Evolutionary conservation across 2,888 invertebrate genomes (phyloP), one percentile per base, ranked within the genome.

Genomic region (Caenorhabditis panamensis): DNA sequence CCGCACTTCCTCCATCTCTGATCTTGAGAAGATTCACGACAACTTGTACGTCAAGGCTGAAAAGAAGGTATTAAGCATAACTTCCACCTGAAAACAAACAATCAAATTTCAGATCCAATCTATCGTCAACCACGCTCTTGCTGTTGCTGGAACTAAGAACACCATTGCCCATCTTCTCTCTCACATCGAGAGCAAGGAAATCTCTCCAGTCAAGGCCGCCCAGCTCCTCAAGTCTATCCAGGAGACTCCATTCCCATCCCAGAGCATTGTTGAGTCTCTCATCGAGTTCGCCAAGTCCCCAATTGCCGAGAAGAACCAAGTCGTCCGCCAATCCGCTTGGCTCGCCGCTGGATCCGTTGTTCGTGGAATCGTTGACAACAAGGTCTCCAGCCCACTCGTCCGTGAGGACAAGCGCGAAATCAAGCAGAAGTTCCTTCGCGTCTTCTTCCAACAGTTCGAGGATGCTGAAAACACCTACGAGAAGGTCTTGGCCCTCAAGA

Each of bases 401-500:
- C 81, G 85, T 79, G 63, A 80, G 82, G 64, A 82, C 71, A 66
- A 71, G n/a, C 75, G 79, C 58, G 79, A 76, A n/a, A 47, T 78
- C 56, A 82, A 82, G 75, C 36, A 83, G 41, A 72, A 79, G 68
- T 80, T 75, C 79, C 41, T 69, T 51, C 41, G 56, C 24, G 53
- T 69, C 44, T 61, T 87, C 71, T 84, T 88, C 84, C 58, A 83
- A 53, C 59, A 82, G 64, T 87, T 64, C 82, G 80, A 80, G 22
- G 18, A 67, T 64, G 83, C 85, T 37, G 82, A 79, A 31, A 82
- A 71, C 59, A 71, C 77, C 54, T 86, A 86, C 81, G 87, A 89
- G 76, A 87, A 88, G 79, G 59, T 90, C 44, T 81, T 90, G 59
- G 85, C 84, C 66, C 81, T 90, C 72, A 89, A 89, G 82, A 78